Evolutionary conservation across 2,888 invertebrate genomes (phyloP).

Genomic region (Tetragnatha montana): DNA sequence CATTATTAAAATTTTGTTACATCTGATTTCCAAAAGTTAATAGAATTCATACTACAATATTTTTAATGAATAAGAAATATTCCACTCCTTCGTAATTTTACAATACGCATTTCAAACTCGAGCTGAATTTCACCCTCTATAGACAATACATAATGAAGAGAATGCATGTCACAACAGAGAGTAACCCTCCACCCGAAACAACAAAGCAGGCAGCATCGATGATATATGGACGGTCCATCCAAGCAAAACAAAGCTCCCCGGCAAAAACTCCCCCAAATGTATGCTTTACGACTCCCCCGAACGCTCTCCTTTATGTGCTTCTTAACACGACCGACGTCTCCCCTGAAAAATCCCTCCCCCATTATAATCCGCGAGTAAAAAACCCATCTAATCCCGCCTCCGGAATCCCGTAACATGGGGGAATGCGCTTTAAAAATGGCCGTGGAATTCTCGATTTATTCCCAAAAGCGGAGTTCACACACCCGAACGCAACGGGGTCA

Average conservation of each 20-base stretch:
- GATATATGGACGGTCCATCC: no score
- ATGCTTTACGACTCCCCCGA: constrained; percentile 29
- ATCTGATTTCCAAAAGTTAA: no score
- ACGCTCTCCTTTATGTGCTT: constrained; percentile 18
- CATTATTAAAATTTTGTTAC: no score
- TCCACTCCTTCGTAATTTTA: no score
- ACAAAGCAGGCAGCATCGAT: no score
- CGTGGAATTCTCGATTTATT: constrained; percentile 41
- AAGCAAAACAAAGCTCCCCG: neutral
- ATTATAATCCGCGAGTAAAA: neutral
- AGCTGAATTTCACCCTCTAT: no score
- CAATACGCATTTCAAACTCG: no score
- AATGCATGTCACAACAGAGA: no score
- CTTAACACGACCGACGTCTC: constrained; percentile 9
- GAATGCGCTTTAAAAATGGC: constrained; percentile 62
- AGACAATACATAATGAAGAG: no score
- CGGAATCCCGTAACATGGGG: constrained; percentile 46
- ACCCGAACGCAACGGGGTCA: constrained; percentile 68
- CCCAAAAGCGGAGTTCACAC: constrained; percentile 62
- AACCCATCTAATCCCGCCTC: constrained; percentile 15
- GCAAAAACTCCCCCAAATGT: neutral
- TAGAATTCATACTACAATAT: no score
- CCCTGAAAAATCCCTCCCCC: constrained; percentile 18
- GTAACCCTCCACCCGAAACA: no score
- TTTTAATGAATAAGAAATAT: no score